Percentiles rank a stretch among this genome's conserved stretches.
These are phyloP conservation scores for Papilio elwesi DNA, from an alignment of 2,888 invertebrate genomes.

Conservation along the genomic window DNA sequence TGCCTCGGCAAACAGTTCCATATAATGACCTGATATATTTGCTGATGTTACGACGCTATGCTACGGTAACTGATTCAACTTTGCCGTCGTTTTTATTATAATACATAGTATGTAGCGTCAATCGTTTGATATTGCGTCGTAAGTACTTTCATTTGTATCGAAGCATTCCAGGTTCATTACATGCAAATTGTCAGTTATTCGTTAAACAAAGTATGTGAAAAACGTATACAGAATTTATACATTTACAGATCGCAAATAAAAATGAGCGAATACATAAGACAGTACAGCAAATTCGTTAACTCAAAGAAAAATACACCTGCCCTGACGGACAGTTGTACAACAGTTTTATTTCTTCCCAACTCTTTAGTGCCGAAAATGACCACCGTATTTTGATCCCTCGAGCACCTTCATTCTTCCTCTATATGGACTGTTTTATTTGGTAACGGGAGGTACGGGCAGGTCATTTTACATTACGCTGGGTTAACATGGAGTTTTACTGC, in stretches of 20 bases:
- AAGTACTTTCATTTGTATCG: neutral
- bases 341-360: constrained; percentile 73
- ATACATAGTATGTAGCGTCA: neutral
- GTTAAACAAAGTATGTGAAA: neutral
- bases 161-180: neutral
- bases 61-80: constrained; percentile 34
- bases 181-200: neutral
- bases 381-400: constrained; percentile 66
- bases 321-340: constrained; percentile 59
- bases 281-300: constrained; percentile 50
- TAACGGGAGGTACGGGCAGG: constrained; percentile 56
- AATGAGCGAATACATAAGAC: constrained; percentile 13
- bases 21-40: constrained; percentile 52
- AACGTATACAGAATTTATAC: neutral
- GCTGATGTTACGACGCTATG: constrained; percentile 45
- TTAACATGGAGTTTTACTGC: constrained; percentile 76
- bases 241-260: neutral
- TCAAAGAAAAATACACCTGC: constrained; percentile 74
- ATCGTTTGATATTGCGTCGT: neutral
- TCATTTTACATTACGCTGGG: constrained; percentile 63
- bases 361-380: constrained; percentile 71
- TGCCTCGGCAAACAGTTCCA: constrained; percentile 56
- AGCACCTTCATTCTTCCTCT: constrained; percentile 54
- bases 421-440: constrained; percentile 46
- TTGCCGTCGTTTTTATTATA: neutral